Evolutionary conservation across 2,888 invertebrate species (phyloP), one percentile per base, ranked within the genome.

Genomic region (Drosophila austrosaltans): DNA sequence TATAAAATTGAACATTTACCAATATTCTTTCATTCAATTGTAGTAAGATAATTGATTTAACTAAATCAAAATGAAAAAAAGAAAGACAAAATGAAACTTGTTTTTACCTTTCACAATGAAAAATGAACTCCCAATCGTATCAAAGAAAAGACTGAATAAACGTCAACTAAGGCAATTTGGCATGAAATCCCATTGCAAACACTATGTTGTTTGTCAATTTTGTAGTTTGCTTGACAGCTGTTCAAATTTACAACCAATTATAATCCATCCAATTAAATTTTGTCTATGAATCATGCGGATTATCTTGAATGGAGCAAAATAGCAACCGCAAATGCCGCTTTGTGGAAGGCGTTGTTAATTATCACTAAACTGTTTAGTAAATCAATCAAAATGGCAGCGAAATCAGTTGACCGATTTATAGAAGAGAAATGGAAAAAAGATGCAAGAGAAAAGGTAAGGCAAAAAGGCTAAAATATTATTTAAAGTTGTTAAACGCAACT

Each of bases 401-500:
- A 76, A 53, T 44, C 63, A 56, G 58, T 53, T 57, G 63, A 53
- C 60, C 54, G 44, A 25, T 44, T 32, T 61, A 36, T 8, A 36
- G 36, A 30, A 60, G 48, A 56, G 48, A 30, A 28, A 8, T 7
- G 36, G 36, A 16, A 16, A 16, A 16, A 16, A 16, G 16, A 36
- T 36, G 39, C 42, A 20, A 28, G 53, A 44, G 6, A 28, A 36
- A 36, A 44, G 66, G 42, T 53, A 36, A 53, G 60, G 57, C 40
- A 22, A 40, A 59, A 63, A 39, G 32, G 32, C 6, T 32, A 6
- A 36, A 8, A 36, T 36, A 36, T 36, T 36, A 36, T 59, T 68
- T 40, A 44, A 58, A 75, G 61, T 69, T 16, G 48, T 63, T 66
- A 79, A 76, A 76, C 57, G 72, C 68, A 74, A 71, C 70, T 74